Conservation (phyloP, 92 coral and sea anemone species). For the Bergia sp. region DNA sequence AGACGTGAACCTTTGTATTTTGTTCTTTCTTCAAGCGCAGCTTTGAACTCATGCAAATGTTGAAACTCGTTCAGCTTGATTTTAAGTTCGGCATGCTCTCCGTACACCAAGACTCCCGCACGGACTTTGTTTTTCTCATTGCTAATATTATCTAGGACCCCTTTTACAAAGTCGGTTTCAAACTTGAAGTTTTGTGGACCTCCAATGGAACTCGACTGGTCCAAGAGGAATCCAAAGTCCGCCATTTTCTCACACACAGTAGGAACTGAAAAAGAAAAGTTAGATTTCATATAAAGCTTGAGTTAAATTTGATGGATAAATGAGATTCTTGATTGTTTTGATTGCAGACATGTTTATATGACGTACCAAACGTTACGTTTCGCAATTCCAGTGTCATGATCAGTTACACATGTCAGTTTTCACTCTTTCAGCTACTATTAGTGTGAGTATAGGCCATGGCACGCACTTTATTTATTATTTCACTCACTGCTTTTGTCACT, state of each 20-base stretch:
- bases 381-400: too few species aligned
- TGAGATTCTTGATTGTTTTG: neutral
- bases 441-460: too few species aligned
- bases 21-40: conserved; percentile 13
- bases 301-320: neutral
- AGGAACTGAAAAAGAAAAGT: neutral
- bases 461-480: too few species aligned
- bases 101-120: conserved; percentile 8
- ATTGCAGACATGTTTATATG: too few species aligned
- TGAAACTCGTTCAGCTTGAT: conserved; percentile 30
- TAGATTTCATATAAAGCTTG: neutral
- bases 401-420: too few species aligned
- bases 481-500: too few species aligned
- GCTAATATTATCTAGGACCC: conserved; percentile 1
- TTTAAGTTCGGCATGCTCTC: neutral
- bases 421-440: too few species aligned
- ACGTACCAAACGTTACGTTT: too few species aligned
- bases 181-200: neutral
- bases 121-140: neutral
- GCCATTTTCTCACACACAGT: conserved; percentile 14
- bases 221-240: conserved; percentile 33
- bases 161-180: conserved; percentile 33
- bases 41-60: neutral
- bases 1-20: neutral
- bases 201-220: conserved; percentile 20